Conservation (phyloP, 2,797 vertebrate species). For the Oryzias dopingdopingensis region DNA sequence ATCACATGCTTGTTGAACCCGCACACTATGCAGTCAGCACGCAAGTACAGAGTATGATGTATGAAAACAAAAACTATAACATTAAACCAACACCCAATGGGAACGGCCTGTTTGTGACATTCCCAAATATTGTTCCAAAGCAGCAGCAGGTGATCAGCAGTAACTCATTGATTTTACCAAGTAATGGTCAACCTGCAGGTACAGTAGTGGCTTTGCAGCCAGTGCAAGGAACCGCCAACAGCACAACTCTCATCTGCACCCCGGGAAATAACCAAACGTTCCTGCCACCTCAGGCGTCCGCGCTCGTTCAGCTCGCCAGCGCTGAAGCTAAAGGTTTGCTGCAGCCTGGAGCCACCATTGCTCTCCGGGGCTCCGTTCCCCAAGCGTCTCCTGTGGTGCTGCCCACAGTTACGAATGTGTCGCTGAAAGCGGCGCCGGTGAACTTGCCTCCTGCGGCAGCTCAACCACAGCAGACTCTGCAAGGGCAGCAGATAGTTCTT, state of each 20-base stretch:
- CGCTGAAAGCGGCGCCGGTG: constrained; percentile 63
- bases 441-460: constrained; percentile 58
- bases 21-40: constrained; percentile 85
- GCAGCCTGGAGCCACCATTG: constrained; percentile 73
- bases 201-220: constrained; percentile 62
- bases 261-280: constrained; percentile 71
- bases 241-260: constrained; percentile 65
- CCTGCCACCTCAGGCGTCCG: constrained; percentile 79
- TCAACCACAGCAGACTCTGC: constrained; percentile 60
- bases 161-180: constrained; percentile 62
- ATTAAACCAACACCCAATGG: constrained; percentile 78
- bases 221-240: constrained; percentile 63
- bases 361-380: constrained; percentile 68
- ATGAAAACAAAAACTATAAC: constrained; percentile 74
- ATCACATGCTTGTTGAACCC: constrained; percentile 90
- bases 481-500: constrained; percentile 74
- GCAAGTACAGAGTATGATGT: constrained; percentile 86
- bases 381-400: constrained; percentile 56
- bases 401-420: constrained; percentile 59
- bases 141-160: constrained; percentile 57
- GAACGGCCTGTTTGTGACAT: constrained; percentile 59
- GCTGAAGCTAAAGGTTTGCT: constrained; percentile 81
- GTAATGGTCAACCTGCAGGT: constrained; percentile 60
- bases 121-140: constrained; percentile 66
- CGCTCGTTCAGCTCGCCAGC: constrained; percentile 80